Base-by-base conservation (phyloP, 2,113 vertebrate species). In the Psophia crepitans region DNA sequence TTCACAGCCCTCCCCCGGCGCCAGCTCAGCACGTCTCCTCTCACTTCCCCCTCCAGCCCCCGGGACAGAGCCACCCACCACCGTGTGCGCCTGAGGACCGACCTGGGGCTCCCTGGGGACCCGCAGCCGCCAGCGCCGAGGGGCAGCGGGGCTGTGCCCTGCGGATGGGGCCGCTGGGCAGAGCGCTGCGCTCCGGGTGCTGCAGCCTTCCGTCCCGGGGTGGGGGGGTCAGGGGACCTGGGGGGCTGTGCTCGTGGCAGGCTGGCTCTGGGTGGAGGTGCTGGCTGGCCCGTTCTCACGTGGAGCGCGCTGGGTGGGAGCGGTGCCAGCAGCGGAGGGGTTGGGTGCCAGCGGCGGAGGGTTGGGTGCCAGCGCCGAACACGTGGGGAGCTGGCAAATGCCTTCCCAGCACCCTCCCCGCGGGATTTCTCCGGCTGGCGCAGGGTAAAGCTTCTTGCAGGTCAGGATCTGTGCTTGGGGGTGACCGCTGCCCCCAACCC, bases 1-100 rank as follows among this genome's bases (percentile, higher is more conserved):
- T 1, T 1, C 18, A 2, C 66, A 30, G 66, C 83, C 3, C 2
- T 27, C 8, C 44, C 9, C 0, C 43, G 43, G 0, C 0, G 3
- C 41, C 74, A 74, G 49, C 75, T 53, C 79, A 2, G 1, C 60
- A 9, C 0, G 2, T 69, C 5, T 0, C 84, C 84, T 96, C 46
- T 93, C 66, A 11, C 53, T 92, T 95, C 93, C 73, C 65, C 57
- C 76, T 88, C 39, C 65, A 71, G 46, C 44, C 37, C 68, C 81
- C 11, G 3, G 44, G 33, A 13, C 37, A 58, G 60, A 87, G 78
- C 56, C 32, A 57, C 33, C 33, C 37, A 2, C 2, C 51, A 33
- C 48, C 15, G 65, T 1, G 1, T 56, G 78, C 8, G 3, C 48
- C 58, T 3, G 3, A 2, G 43, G 49, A 9, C 14, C 2, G 13